A percentile compares a stretch with the other conserved stretches of the same genome.
These are phyloP conservation scores for Diadema setosum DNA, from an alignment of 35 echinoderm and acorn worm species.

Conservation along the genomic window DNA sequence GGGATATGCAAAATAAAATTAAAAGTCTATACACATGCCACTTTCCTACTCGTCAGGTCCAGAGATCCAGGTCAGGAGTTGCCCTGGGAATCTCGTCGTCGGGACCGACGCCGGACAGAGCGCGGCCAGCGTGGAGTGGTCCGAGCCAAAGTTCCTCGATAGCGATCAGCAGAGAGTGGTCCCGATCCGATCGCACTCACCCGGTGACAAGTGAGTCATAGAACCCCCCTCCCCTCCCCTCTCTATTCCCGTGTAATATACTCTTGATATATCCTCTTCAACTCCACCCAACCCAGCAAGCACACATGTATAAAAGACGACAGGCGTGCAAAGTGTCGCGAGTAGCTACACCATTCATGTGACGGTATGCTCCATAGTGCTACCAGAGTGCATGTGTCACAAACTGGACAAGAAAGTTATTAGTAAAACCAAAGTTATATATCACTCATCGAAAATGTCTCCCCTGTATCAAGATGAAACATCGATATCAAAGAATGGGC, in stretches of 20 bases:
- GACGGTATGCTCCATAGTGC: neutral
- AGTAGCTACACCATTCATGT: neutral
- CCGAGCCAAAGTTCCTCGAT: slow-evolving; percentile 15
- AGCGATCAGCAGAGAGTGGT: neutral
- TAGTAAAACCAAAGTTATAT: too few species aligned
- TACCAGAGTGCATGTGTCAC: neutral
- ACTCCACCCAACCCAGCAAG: neutral
- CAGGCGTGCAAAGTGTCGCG: neutral
- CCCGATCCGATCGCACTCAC: neutral
- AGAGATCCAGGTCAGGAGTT: neutral
- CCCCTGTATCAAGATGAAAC: too few species aligned
- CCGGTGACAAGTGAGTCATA: slow-evolving; percentile 14
- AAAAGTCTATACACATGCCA: neutral
- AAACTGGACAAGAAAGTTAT: too few species aligned
- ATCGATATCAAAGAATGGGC: too few species aligned
- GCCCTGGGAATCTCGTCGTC: neutral
- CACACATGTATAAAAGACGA: neutral
- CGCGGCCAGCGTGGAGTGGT: slow-evolving; percentile 6
- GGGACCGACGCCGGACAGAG: neutral
- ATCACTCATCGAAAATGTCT: too few species aligned
- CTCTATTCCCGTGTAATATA: neutral
- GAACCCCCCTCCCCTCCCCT: neutral
- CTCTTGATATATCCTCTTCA: neutral
- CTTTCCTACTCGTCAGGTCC: neutral
- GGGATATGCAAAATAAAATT: neutral